phyloP scores from a whole-genome alignment of 2,888 invertebrate genomes.

The Cosmopolites sordidus region DNA sequence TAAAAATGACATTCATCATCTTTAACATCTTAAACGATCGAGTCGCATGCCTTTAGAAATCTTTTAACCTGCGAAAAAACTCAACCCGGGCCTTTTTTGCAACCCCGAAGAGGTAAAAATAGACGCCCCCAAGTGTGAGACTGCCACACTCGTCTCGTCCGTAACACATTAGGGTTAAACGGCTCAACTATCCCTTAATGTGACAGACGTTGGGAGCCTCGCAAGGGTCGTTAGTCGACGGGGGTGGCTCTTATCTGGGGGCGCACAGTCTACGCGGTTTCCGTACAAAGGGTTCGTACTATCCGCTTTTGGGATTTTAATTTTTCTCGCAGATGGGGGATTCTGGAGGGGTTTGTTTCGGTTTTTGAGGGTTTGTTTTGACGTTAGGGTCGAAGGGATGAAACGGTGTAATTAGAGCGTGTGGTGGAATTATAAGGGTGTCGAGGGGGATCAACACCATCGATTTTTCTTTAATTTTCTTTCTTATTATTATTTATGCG shows the following conservation, averaged over 20 bases:
- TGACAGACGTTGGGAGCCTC: constrained; percentile 17
- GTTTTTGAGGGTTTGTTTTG: no score
- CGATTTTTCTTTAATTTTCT: no score
- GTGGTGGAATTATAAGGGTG: no score
- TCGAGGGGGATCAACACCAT: no score
- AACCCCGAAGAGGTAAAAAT: not conserved
- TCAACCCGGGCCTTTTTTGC: constrained; percentile 2
- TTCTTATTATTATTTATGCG: no score
- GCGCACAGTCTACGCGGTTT: no score
- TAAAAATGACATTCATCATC: constrained; percentile 9
- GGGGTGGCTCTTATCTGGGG: not conserved
- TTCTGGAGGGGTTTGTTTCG: no score
- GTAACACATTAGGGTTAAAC: constrained; percentile 15
- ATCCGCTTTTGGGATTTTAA: no score
- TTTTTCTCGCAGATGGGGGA: no score
- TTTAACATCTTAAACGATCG: constrained; percentile 6
- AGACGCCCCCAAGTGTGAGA: not conserved
- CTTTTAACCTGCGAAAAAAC: constrained; percentile 7
- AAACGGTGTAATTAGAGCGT: no score
- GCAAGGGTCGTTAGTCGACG: not conserved
- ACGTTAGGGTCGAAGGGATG: no score
- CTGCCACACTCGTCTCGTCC: constrained; percentile 3
- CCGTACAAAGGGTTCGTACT: no score
- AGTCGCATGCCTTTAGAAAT: constrained; percentile 8
- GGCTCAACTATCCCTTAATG: constrained; percentile 11